These are phyloP conservation scores for Brachyrhaphis roseni DNA, from an alignment of 2,797 vertebrate species.

Conservation along the genomic window DNA sequence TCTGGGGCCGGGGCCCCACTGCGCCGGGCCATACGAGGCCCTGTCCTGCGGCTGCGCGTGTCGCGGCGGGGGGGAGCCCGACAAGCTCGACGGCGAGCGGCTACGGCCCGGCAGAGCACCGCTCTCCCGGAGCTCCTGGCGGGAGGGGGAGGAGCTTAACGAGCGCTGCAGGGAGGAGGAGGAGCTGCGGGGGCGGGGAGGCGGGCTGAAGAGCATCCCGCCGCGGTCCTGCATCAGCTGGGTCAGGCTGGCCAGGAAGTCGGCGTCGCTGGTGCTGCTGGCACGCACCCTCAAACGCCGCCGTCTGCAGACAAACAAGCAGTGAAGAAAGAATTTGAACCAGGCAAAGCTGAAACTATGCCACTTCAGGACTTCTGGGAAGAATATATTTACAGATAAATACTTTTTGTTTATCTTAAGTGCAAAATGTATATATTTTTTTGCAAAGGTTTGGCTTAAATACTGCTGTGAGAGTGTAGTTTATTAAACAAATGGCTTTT, in stretches of 20 bases:
- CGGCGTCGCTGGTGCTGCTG: slow-evolving; percentile 94
- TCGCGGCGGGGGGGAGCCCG: slow-evolving; percentile 90
- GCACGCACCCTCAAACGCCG: slow-evolving; percentile 93
- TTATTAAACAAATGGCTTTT: too few species aligned
- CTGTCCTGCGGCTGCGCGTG: slow-evolving; percentile 75
- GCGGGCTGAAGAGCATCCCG: slow-evolving; percentile 89
- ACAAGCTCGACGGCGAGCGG: slow-evolving; percentile 91
- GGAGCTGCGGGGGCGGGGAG: slow-evolving; percentile 88
- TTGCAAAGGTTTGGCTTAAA: too few species aligned
- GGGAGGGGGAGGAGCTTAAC: slow-evolving; percentile 92
- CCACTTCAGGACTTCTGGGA: not conserved
- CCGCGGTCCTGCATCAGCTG: slow-evolving; percentile 92
- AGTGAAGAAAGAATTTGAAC: not conserved
- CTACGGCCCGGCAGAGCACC: slow-evolving; percentile 81
- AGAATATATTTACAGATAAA: not conserved
- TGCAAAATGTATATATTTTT: too few species aligned
- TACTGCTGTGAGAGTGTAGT: too few species aligned
- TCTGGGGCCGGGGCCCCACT: slow-evolving; percentile 79
- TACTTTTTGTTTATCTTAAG: too few species aligned
- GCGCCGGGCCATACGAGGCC: slow-evolving; percentile 66
- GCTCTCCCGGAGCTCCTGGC: slow-evolving; percentile 87
- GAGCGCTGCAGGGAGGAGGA: slow-evolving; percentile 94
- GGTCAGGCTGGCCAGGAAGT: slow-evolving; percentile 94
- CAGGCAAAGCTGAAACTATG: too few species aligned
- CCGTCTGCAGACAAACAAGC: slow-evolving; percentile 74